Evolutionary conservation across 2,797 vertebrate species (phyloP), one percentile per base, ranked within the genome.

Genomic region (Tokudaia tokunoshimensis): DNA sequence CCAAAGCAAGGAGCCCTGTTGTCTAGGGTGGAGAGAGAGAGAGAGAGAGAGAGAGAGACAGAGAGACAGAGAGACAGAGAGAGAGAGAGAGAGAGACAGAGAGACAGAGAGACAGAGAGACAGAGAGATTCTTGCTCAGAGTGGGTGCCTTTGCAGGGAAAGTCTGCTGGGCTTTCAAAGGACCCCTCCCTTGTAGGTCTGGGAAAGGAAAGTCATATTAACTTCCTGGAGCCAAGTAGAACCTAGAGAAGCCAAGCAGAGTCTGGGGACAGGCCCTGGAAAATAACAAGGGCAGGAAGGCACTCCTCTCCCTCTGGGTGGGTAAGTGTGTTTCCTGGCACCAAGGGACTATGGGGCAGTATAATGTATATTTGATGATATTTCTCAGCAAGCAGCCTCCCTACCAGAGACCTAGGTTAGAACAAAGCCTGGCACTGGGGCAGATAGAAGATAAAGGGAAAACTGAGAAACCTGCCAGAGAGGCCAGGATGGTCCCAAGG

Each of bases 311-410:
- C 78, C 74, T 52, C 76, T 57, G 26, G 50, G 44, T 10, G 34
- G 78, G 31, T 52, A 47, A 37, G 31, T 57, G 44, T 37, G 78
- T 44, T 91, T 96, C 86, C 86, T 72, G 89, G 82, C 61, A 70
- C 44, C 0, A 1, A 50, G 80, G 55, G 50, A 63, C 65, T 4
- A 9, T 79, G 74, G 50, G 83, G 37, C 47, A 50, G 83, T 41
- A 47, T 65, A 85, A 96, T 92, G 61, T 55, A 59, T 79, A 94
- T 94, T 87, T 93, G 89, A 90, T 82, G 81, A 96, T 47, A 50
- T 74, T 93, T 94, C 96, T 84, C 94, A 50, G 89, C 79, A 70
- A 3, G 47, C 31, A 50, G 83, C 22, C 89, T 93, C 70, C 67
- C 59, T 67, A 65, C 95, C 88, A 86, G 94, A 89, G 76, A 90